Conservation (phyloP, 2,113 vertebrate species). For the Notothenia rossii region DNA sequence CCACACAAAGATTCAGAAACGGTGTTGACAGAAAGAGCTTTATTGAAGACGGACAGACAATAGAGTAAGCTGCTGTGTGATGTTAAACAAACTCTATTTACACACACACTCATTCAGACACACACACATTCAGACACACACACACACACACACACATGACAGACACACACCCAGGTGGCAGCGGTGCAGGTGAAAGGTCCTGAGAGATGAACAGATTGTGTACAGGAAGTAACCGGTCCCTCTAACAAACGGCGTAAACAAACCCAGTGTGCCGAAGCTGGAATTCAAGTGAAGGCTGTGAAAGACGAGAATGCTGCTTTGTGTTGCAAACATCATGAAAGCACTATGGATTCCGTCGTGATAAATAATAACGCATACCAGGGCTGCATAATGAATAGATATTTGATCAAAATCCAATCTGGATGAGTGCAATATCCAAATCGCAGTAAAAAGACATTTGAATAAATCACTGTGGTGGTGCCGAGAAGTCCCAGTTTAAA, state of each 20-base stretch:
- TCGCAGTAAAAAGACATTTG: no score
- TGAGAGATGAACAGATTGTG: constrained; percentile 38
- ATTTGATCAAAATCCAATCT: no score
- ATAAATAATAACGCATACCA: background rate
- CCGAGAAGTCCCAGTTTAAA: no score
- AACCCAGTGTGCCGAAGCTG: background rate
- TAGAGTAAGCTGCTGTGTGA: constrained; percentile 35
- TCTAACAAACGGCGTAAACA: background rate
- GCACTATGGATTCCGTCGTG: background rate
- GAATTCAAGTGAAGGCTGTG: background rate
- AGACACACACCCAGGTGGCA: constrained; percentile 12
- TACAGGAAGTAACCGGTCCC: background rate
- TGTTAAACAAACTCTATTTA: constrained; percentile 3
- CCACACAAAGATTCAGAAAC: background rate
- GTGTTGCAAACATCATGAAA: background rate
- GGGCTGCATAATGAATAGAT: no score
- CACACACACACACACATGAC: constrained; percentile 3
- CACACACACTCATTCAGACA: constrained; percentile 1
- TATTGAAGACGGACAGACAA: constrained; percentile 53
- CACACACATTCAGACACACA: background rate
- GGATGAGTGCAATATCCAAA: no score
- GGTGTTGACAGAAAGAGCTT: constrained; percentile 35
- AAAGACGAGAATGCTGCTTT: background rate
- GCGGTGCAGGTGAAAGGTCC: constrained; percentile 40
- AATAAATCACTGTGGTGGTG: no score